These are phyloP conservation scores for Corbicula japonica DNA, from an alignment of 2,888 invertebrate species.

Conservation along the genomic window DNA sequence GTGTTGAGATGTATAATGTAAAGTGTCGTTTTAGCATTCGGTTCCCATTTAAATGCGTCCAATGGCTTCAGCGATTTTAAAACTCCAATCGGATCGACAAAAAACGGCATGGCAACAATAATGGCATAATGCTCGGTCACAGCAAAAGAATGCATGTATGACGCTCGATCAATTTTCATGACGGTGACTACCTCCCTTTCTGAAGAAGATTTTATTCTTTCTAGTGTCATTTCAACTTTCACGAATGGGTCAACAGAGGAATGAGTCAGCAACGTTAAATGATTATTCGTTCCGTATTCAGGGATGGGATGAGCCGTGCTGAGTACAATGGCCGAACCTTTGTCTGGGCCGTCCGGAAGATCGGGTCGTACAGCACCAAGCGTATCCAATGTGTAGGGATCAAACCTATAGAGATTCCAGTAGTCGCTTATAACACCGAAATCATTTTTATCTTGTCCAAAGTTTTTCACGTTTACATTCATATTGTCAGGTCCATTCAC, in stretches of 20 bases:
- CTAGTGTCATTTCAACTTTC: conserved; percentile 66
- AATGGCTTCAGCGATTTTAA: conserved; percentile 69
- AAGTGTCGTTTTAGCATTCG: conserved; percentile 64
- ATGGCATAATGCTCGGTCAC: conserved; percentile 78
- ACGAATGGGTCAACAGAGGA: conserved; percentile 69
- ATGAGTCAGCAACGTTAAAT: conserved; percentile 75
- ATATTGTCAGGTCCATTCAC: conserved; percentile 80
- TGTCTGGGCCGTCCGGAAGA: conserved; percentile 35
- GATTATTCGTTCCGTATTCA: conserved; percentile 73
- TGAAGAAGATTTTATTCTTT: conserved; percentile 71
- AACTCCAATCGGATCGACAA: conserved; percentile 74
- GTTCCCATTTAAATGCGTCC: conserved; percentile 76
- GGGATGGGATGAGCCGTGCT: conserved; percentile 82
- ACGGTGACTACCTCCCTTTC: conserved; percentile 74
- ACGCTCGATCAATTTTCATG: conserved; percentile 72
- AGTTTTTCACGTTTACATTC: conserved; percentile 79
- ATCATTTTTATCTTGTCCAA: conserved; percentile 38
- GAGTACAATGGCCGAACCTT: conserved; percentile 50
- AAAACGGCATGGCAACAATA: conserved; percentile 78
- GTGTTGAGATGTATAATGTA: conserved; percentile 75
- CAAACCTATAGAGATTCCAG: conserved; percentile 80
- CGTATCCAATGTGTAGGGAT: conserved; percentile 69
- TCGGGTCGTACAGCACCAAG: conserved; percentile 59
- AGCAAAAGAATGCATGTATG: conserved; percentile 84
- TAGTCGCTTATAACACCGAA: conserved; percentile 81